phyloP scores from a whole-genome alignment of 2,888 invertebrate species.

The Leptothorax acervorum region DNA sequence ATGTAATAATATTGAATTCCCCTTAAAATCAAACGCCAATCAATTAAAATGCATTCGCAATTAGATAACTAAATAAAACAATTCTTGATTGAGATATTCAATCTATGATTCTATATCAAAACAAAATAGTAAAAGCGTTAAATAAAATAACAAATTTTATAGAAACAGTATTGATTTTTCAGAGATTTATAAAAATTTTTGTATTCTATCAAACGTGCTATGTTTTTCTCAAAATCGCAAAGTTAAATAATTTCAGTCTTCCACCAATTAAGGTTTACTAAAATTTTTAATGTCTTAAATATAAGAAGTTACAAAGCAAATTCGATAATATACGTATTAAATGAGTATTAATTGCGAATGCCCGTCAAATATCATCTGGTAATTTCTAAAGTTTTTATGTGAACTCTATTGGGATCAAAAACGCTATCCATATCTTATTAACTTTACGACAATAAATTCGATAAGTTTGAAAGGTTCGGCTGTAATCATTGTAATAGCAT shows the following conservation, averaged over 20 bases:
- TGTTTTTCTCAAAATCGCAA: not conserved
- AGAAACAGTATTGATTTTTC: not conserved
- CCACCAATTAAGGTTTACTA: not conserved
- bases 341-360: not conserved
- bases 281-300: not conserved
- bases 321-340: not conserved
- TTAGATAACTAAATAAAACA: not conserved
- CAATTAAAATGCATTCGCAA: not conserved
- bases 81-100: not conserved
- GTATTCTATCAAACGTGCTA: not conserved
- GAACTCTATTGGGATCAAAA: not conserved
- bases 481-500: not conserved
- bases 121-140: not conserved
- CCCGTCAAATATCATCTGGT: not conserved
- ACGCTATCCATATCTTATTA: not conserved
- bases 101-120: not conserved
- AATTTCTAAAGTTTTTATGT: slow-evolving; percentile 5
- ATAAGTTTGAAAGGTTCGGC: not conserved
- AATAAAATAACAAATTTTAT: slow-evolving; percentile 4
- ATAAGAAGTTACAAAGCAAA: not conserved
- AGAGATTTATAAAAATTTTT: not conserved
- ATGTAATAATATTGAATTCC: not conserved
- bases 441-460: slow-evolving; percentile 6
- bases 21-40: not conserved
- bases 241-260: not conserved